Evolutionary conservation across 2,797 vertebrate genomes (phyloP), one percentile per base, ranked within the genome.

Genomic region (Smutsia gigantea): DNA sequence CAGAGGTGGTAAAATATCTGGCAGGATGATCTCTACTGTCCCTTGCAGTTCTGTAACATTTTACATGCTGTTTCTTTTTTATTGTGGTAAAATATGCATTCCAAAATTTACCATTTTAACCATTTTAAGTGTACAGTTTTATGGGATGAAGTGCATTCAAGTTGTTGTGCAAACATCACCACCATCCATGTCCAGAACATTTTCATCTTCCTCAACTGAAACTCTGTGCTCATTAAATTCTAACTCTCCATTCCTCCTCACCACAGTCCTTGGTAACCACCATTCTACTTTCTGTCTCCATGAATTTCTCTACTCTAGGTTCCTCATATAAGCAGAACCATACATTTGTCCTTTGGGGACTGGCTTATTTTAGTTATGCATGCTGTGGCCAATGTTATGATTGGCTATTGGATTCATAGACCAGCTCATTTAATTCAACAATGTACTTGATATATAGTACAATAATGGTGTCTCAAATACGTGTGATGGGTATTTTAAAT

Each of bases 291-390:
- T n/a, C n/a, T n/a, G n/a, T n/a, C n/a, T n/a, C n/a, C n/a, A 5
- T 69, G 23, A 61, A 71, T 64, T 86, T 93, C 31, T 59, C 31
- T n/a, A 8, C 31, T 69, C 37, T 68, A 77, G 27, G 37, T 81
- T 86, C 34, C 19, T 93, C 78, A 78, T 69, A 84, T 42, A 87
- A 82, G 18, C 68, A 61, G 39, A 64, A 46, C 64, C 29, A 39
- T 49, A 88, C 71, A 72, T 55, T 93, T 93, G 66, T 71, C n/a
- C 51, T 84, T 95, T 79, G n/a, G 9, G 79, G 53, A 63, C 59
- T 84, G 31, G 21, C 46, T 95, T 57, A 29, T 82, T 82, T 92
- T 39, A 66, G 3, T 51, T 90, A 23, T 63, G 55, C 31, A 31
- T 79, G 68, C 72, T 68, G 17, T 94, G 18, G n/a, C 57, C 37